Percentiles rank a stretch among this genome's conserved stretches.
Conservation (phyloP, 2,797 vertebrate genomes). For the Acropternis orthonyx region DNA sequence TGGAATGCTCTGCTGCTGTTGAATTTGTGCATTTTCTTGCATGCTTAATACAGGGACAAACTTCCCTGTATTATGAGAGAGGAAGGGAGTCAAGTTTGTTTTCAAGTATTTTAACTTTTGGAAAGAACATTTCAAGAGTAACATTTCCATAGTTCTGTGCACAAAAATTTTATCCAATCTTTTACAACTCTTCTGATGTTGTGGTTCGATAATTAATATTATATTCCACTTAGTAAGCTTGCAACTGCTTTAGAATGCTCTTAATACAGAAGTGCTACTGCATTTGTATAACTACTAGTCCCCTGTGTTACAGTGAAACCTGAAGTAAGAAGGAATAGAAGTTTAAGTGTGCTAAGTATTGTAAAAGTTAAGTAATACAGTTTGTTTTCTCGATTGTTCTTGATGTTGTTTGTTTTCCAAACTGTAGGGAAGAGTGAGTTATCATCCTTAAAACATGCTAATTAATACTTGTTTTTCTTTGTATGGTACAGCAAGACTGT, state of each 20-base stretch:
- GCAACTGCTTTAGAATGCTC: not conserved
- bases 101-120: not conserved
- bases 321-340: not conserved
- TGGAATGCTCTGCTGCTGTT: slow-evolving; percentile 16
- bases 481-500: not conserved
- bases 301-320: not conserved
- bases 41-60: not conserved
- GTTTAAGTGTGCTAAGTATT: not conserved
- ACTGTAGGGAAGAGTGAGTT: not conserved
- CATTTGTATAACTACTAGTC: not conserved
- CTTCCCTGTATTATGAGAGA: not conserved
- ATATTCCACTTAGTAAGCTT: not conserved
- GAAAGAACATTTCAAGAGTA: not conserved
- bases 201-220: not conserved
- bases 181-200: not conserved
- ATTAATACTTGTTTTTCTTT: not conserved
- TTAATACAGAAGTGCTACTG: not conserved
- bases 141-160: not conserved
- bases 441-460: not conserved
- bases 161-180: not conserved
- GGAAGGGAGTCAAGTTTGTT: not conserved
- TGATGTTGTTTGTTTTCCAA: not conserved
- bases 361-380: not conserved
- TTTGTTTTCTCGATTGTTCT: not conserved
- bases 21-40: not conserved